A percentile compares a stretch with the other conserved stretches of the same genome.
Evolutionary conservation across 2,797 vertebrate genomes (phyloP).

Genomic region (Amniataba percoides): DNA sequence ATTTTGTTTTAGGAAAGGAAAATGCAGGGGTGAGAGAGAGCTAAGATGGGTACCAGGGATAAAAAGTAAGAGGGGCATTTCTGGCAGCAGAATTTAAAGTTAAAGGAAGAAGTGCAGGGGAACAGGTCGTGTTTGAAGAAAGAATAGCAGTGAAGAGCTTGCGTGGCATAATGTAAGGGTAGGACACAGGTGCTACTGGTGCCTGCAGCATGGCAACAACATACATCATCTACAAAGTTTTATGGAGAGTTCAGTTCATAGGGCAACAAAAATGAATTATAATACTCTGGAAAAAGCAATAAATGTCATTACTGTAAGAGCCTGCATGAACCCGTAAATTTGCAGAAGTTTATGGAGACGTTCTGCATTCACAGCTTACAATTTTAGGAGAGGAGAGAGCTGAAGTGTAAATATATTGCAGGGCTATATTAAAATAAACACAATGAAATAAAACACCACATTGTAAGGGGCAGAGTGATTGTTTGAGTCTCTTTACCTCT

Average conservation of each 20-base stretch:
- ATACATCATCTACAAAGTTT: conserved; percentile 19
- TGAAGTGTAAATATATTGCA: background rate
- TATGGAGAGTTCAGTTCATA: conserved; percentile 20
- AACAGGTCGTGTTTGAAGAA: background rate
- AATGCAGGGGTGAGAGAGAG: background rate
- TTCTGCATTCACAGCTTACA: conserved; percentile 2
- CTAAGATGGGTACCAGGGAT: background rate
- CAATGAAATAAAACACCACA: too few relatives aligned
- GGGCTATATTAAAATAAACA: conserved; percentile 44
- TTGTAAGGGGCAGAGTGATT: conserved; percentile 19
- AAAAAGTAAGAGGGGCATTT: background rate
- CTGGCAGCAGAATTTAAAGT: background rate
- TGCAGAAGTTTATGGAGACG: conserved; percentile 12
- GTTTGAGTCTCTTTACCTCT: conserved; percentile 35
- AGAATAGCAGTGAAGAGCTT: background rate
- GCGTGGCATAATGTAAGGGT: background rate
- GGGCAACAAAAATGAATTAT: conserved; percentile 32
- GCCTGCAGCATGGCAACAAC: background rate
- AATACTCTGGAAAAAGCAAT: conserved; percentile 24
- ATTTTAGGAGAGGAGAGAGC: conserved; percentile 8
- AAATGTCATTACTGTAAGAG: conserved; percentile 29
- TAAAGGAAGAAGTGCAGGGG: background rate
- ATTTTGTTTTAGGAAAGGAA: background rate
- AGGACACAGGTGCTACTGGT: conserved; percentile 1
- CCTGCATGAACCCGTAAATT: conserved; percentile 25